Percentiles rank a stretch among this genome's conserved stretches.
These are phyloP conservation scores for Peromyscus aztecus DNA, from an alignment of 2,797 vertebrate species.

Conservation along the genomic window DNA sequence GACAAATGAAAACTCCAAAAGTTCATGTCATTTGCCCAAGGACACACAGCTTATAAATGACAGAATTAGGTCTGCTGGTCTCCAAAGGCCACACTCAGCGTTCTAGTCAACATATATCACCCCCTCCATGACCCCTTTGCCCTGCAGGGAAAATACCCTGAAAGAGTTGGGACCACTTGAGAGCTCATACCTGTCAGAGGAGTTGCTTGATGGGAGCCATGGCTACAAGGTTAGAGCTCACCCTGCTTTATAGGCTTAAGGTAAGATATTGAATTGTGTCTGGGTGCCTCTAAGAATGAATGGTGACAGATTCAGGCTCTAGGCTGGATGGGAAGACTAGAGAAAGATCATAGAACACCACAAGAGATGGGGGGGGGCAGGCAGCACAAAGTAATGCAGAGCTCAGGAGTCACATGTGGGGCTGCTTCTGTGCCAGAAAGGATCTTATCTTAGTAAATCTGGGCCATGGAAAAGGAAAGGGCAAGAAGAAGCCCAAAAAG, in stretches of 20 bases:
- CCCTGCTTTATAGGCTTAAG: constrained; percentile 36
- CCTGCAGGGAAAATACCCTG: background rate
- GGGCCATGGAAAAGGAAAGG: too few relatives aligned
- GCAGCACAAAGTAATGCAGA: rapidly evolving
- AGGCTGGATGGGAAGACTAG: background rate
- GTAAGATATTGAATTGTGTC: constrained; percentile 45
- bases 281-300: background rate
- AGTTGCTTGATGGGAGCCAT: background rate
- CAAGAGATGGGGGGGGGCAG: too few relatives aligned
- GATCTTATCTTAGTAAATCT: background rate
- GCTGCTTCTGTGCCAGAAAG: background rate
- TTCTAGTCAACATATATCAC: too few relatives aligned
- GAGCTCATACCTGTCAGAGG: background rate
- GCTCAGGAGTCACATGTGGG: background rate
- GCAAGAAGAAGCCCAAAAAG: background rate
- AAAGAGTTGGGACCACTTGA: background rate
- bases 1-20: constrained; percentile 7
- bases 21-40: constrained; percentile 26
- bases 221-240: constrained; percentile 26
- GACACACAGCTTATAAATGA: constrained; percentile 6
- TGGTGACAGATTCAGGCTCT: background rate
- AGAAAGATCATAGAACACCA: background rate
- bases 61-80: background rate
- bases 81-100: background rate
- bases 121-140: background rate